Percentiles rank a stretch among this genome's conserved stretches.
These are phyloP conservation scores for Condylostylus longicornis DNA, from an alignment of 1,140 invertebrate species.

Conservation along the genomic window DNA sequence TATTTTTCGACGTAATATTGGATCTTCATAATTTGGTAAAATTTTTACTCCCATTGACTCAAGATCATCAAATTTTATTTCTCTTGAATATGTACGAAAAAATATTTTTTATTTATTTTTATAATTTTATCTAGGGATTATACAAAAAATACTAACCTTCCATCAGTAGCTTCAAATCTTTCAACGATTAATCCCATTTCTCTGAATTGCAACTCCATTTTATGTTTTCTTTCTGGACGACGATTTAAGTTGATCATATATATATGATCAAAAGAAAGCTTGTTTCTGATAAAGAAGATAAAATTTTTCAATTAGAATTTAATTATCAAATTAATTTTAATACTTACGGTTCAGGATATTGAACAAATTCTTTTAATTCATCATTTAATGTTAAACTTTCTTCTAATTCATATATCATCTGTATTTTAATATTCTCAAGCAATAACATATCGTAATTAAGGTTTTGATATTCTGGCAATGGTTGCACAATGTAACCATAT, in stretches of 20 bases:
- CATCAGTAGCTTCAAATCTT: slow-evolving; percentile 73
- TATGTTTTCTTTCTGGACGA: slow-evolving; percentile 54
- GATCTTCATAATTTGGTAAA: slow-evolving; percentile 75
- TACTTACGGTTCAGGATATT: slow-evolving; percentile 13
- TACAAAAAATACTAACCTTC: slow-evolving; percentile 63
- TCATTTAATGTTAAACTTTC: slow-evolving; percentile 20
- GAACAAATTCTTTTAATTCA: slow-evolving; percentile 12
- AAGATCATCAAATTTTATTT: slow-evolving; percentile 49
- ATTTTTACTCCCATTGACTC: slow-evolving; percentile 50
- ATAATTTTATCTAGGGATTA: too few relatives aligned
- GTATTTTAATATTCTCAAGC: slow-evolving; percentile 61
- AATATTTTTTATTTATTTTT: too few relatives aligned
- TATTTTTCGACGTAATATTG: slow-evolving; percentile 80
- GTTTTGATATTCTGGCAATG: slow-evolving; percentile 53
- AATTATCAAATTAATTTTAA: too few relatives aligned
- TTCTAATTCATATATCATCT: slow-evolving; percentile 46
- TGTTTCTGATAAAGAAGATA: slow-evolving; percentile 30
- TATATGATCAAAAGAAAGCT: slow-evolving; percentile 56
- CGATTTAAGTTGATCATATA: slow-evolving; percentile 85
- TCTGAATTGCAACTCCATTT: slow-evolving; percentile 66
- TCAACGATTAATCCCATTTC: slow-evolving; percentile 65
- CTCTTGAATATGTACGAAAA: too few relatives aligned
- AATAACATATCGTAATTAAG: slow-evolving; percentile 53
- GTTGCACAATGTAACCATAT: slow-evolving; percentile 73
- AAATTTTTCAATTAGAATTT: slow-evolving; percentile 25